Percentiles rank a stretch among this genome's conserved stretches.
Evolutionary conservation across 1,140 invertebrate species (phyloP).

Genomic region (Brachionus angularis): DNA sequence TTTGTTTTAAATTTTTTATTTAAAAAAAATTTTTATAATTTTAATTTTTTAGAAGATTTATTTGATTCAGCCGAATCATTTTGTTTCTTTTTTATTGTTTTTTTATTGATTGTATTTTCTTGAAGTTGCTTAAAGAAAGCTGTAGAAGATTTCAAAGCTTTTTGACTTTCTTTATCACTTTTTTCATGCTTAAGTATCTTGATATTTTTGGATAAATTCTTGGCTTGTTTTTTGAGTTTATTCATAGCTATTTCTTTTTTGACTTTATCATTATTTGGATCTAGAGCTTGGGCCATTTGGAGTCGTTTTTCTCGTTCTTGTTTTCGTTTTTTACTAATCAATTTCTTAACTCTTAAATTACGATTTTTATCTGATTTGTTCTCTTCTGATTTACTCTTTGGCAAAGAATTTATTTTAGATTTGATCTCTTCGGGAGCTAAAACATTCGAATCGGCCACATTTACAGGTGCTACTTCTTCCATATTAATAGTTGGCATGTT

Average conservation of each 20-base stretch:
- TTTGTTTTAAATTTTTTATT: constrained; percentile 4
- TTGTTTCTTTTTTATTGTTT: constrained; percentile 12
- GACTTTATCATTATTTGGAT: constrained; percentile 42
- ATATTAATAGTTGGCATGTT: constrained; percentile 84
- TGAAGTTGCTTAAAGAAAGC: constrained; percentile 41
- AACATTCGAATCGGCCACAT: constrained; percentile 74
- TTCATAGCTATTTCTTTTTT: constrained; percentile 37
- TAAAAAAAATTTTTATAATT: constrained; percentile 33
- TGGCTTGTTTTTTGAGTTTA: constrained; percentile 42
- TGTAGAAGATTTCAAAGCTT: constrained; percentile 28
- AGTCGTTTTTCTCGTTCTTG: constrained; percentile 21
- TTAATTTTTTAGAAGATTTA: constrained; percentile 30
- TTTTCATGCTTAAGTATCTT: constrained; percentile 26
- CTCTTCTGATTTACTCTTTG: constrained; percentile 39
- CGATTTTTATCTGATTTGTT: constrained; percentile 28
- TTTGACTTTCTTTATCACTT: constrained; percentile 41
- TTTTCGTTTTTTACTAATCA: constrained; percentile 24
- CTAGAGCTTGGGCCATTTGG: constrained; percentile 17
- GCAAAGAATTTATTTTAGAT: constrained; percentile 56
- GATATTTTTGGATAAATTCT: constrained; percentile 37
- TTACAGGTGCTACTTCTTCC: constrained; percentile 89
- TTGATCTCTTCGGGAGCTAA: constrained; percentile 90
- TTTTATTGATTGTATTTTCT: constrained; percentile 23
- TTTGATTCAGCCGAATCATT: neutral
- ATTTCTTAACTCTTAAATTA: constrained; percentile 35